Evolutionary conservation across 2,888 invertebrate genomes (phyloP).

Genomic region (Deilephila elpenor): DNA sequence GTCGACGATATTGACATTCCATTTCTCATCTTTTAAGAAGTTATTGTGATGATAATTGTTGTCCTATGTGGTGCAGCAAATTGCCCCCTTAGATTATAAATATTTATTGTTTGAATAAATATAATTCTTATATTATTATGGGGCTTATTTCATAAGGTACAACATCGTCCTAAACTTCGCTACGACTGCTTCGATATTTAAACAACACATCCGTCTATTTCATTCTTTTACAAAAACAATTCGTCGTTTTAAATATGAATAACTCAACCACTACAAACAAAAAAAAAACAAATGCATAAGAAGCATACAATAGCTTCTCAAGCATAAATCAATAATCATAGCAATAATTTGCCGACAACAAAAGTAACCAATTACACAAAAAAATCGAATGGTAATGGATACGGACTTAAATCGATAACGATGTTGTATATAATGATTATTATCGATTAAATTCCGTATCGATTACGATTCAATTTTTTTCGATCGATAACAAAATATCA

Average conservation of each 20-base stretch:
- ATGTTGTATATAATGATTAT: too few species aligned
- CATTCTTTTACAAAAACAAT: too few species aligned
- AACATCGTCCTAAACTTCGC: background rate
- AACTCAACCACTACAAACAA: too few species aligned
- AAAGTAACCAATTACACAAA: too few species aligned
- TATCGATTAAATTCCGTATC: slow-evolving; percentile 2
- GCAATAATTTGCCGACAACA: background rate
- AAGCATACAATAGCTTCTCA: background rate
- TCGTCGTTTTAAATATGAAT: too few species aligned
- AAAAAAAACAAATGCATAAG: background rate
- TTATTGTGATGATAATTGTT: background rate
- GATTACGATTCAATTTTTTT: slow-evolving; percentile 1
- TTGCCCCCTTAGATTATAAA: background rate
- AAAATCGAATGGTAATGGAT: too few species aligned
- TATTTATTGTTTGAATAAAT: background rate
- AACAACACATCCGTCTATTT: too few species aligned
- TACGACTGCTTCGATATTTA: too few species aligned
- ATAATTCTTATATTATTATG: background rate
- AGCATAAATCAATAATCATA: background rate
- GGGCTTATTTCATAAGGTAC: slow-evolving; percentile 2
- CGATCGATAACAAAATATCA: background rate
- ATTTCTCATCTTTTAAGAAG: too few species aligned
- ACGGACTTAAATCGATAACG: too few species aligned
- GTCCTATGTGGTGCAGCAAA: background rate
- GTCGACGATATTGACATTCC: too few species aligned